These are phyloP conservation scores for Dicentrarchus labrax DNA, from an alignment of 2,113 vertebrate species.

Conservation along the genomic window DNA sequence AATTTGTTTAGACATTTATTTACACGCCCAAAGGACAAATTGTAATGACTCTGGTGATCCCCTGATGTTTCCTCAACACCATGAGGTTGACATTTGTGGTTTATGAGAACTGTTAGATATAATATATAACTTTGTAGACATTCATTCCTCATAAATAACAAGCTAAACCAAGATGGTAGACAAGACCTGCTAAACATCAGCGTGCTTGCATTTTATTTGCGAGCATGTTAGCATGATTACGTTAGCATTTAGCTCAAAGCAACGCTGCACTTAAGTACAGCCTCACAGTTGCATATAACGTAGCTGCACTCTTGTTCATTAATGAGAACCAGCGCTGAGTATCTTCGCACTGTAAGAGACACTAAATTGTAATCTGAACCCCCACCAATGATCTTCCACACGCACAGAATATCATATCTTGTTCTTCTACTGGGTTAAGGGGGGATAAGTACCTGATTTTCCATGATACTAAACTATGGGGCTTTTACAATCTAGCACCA, in stretches of 20 bases:
- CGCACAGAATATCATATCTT: conserved; percentile 1
- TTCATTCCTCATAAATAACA: not conserved
- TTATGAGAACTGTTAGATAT: not conserved
- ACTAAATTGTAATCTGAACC: conserved; percentile 11
- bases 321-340: not conserved
- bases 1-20: not conserved
- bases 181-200: not conserved
- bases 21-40: not conserved
- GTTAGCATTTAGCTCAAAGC: not conserved
- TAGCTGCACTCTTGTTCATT: not conserved
- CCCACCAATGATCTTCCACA: not conserved
- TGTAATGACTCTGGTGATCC: not conserved
- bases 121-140: not conserved
- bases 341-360: not conserved
- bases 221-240: not conserved
- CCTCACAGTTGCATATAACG: not conserved
- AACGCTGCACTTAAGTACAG: not conserved
- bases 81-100: not conserved
- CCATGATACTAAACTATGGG: conserved; percentile 25
- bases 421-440: conserved; percentile 20
- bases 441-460: conserved; percentile 38
- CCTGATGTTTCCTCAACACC: not conserved
- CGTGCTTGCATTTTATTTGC: conserved; percentile 1
- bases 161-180: not conserved
- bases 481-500: conserved; percentile 36